phyloP scores from a whole-genome alignment of 2,797 vertebrate genomes.

The Sparidentex hasta region DNA sequence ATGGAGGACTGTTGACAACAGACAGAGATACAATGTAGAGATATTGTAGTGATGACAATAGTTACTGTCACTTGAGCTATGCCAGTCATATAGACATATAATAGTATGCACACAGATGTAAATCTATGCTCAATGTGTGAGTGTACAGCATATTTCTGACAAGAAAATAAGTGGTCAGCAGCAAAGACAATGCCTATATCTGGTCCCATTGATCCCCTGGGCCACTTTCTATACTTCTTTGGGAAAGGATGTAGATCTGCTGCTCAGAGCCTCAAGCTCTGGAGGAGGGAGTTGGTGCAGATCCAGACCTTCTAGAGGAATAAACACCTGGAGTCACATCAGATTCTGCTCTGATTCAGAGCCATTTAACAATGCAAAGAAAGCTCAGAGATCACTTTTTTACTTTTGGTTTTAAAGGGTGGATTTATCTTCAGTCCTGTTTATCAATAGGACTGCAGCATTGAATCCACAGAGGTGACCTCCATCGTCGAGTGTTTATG shows the following conservation, averaged over 20 bases:
- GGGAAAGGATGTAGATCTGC: too few species aligned
- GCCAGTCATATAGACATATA: not conserved
- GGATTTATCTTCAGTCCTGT: too few species aligned
- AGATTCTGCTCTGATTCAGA: too few species aligned
- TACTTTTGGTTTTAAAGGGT: not conserved
- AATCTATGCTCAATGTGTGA: not conserved
- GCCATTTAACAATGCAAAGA: too few species aligned
- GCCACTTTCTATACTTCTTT: not conserved
- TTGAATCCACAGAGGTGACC: too few species aligned
- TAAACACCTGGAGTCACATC: too few species aligned
- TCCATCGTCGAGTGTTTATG: too few species aligned
- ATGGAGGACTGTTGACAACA: conserved; percentile 80
- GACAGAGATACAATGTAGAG: not conserved
- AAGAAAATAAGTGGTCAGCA: not conserved
- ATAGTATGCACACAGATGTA: not conserved
- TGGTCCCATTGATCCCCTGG: not conserved
- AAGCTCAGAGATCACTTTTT: too few species aligned
- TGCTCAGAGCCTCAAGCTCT: too few species aligned
- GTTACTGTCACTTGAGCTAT: not conserved
- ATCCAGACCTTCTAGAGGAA: too few species aligned
- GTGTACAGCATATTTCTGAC: not conserved
- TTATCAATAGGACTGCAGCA: not conserved
- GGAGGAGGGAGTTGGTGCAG: too few species aligned
- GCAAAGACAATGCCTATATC: not conserved
- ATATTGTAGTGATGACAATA: not conserved